phyloP scores from a whole-genome alignment of 2,888 invertebrate species.

The Hesperia comma region DNA sequence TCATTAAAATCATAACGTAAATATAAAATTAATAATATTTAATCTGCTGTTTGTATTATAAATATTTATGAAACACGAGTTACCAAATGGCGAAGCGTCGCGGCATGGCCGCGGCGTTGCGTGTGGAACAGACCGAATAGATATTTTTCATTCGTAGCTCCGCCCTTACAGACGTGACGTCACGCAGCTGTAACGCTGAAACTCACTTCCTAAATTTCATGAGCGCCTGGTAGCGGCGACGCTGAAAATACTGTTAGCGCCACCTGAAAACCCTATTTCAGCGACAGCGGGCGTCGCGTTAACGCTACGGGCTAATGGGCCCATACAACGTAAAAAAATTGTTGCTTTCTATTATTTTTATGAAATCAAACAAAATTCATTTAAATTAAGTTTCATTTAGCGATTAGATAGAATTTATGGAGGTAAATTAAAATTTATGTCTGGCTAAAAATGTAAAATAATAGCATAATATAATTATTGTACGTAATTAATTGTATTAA shows the following conservation, averaged over 20 bases:
- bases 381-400: too few species aligned
- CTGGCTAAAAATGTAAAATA: too few species aligned
- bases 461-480: too few species aligned
- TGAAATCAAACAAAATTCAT: too few species aligned
- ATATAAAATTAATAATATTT: too few species aligned
- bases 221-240: slow-evolving; percentile 65
- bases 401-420: too few species aligned
- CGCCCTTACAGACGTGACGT: slow-evolving; percentile 32
- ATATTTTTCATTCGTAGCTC: slow-evolving; percentile 17
- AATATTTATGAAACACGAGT: slow-evolving; percentile 6
- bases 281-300: slow-evolving; percentile 14
- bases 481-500: too few species aligned
- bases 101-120: slow-evolving; percentile 8
- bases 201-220: slow-evolving; percentile 46
- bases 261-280: slow-evolving; percentile 51
- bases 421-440: too few species aligned
- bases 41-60: background rate
- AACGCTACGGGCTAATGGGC: too few species aligned
- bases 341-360: too few species aligned
- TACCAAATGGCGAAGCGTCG: background rate
- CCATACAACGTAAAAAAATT: too few species aligned
- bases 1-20: too few species aligned
- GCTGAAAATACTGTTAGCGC: slow-evolving; percentile 71
- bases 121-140: slow-evolving; percentile 13
- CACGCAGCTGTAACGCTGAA: slow-evolving; percentile 43